phyloP scores from a whole-genome alignment of 2,113 vertebrate genomes.

The Fulmarus glacialis region DNA sequence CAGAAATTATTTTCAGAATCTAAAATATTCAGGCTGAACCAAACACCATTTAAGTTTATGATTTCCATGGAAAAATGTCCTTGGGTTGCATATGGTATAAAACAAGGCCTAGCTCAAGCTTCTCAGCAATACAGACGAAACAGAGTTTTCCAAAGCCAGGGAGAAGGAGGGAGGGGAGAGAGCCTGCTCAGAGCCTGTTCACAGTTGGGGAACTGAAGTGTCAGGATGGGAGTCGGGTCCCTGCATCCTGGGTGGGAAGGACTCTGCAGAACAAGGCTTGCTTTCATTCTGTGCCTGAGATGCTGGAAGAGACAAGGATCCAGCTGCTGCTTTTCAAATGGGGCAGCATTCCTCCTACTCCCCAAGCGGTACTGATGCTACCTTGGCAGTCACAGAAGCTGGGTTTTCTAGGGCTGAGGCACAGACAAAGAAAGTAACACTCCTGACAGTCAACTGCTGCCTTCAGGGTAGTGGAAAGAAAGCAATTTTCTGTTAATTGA shows the following conservation, averaged over 20 bases:
- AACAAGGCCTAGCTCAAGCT: not conserved
- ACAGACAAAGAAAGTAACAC: not conserved
- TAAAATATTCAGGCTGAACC: not conserved
- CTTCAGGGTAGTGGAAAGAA: not conserved
- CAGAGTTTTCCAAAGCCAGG: not conserved
- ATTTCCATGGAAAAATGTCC: not conserved
- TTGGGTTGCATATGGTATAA: not conserved
- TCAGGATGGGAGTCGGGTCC: rapidly evolving
- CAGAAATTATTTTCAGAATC: not conserved
- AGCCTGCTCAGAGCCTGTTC: not conserved
- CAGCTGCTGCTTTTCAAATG: not conserved
- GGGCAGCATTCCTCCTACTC: not conserved
- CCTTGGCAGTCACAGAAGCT: not conserved
- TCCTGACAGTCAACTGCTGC: not conserved
- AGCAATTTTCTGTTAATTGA: not conserved
- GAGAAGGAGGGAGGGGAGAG: not conserved
- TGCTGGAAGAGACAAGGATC: not conserved
- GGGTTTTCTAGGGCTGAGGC: not conserved
- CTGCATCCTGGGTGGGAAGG: not conserved
- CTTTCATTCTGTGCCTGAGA: not conserved
- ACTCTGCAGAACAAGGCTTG: not conserved
- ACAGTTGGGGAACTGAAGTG: not conserved
- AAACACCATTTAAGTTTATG: not conserved
- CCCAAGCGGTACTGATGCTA: not conserved
- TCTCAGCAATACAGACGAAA: not conserved